Evolutionary conservation across 2,113 vertebrate species (phyloP).

Genomic region (Xyrauchen texanus): DNA sequence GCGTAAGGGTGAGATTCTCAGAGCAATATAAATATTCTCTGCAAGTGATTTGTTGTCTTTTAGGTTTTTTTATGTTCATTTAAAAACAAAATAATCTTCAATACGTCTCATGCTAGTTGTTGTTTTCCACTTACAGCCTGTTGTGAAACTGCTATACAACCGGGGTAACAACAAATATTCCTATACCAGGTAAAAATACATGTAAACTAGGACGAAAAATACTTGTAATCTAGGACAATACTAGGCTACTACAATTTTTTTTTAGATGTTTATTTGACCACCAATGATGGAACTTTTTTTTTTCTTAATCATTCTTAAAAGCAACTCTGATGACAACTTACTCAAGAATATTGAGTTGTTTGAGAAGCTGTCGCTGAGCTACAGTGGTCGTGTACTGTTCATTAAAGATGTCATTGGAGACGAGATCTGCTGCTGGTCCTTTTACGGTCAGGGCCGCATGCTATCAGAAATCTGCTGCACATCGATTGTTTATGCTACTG

Average conservation of each 20-base stretch:
- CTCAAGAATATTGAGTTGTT: conserved; percentile 97
- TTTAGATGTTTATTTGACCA: neutral
- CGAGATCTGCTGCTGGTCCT: conserved; percentile 92
- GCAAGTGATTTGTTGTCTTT: neutral
- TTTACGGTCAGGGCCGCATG: conserved; percentile 85
- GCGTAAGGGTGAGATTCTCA: conserved; percentile 79
- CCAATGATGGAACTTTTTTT: neutral
- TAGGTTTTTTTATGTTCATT: neutral
- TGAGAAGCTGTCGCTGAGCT: conserved; percentile 89
- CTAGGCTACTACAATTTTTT: neutral
- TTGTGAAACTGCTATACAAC: conserved; percentile 94
- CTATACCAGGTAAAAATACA: conserved; percentile 87
- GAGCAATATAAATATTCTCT: neutral
- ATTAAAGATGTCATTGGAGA: conserved; percentile 94
- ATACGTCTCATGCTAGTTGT: conserved; percentile 10
- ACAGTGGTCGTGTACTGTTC: conserved; percentile 88
- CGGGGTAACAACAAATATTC: conserved; percentile 98
- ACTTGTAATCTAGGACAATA: neutral
- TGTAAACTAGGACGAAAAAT: conserved; percentile 39
- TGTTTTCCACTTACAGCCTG: conserved; percentile 75
- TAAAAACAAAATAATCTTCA: neutral
- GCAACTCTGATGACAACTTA: conserved; percentile 93
- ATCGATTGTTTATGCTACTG: conserved; percentile 88
- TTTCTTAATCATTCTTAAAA: conserved; percentile 59
- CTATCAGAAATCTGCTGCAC: conserved; percentile 88